Percentiles rank a stretch among this genome's conserved stretches.
phyloP scores from a whole-genome alignment of 1,140 invertebrate genomes.

The Lanistes nyassanus region DNA sequence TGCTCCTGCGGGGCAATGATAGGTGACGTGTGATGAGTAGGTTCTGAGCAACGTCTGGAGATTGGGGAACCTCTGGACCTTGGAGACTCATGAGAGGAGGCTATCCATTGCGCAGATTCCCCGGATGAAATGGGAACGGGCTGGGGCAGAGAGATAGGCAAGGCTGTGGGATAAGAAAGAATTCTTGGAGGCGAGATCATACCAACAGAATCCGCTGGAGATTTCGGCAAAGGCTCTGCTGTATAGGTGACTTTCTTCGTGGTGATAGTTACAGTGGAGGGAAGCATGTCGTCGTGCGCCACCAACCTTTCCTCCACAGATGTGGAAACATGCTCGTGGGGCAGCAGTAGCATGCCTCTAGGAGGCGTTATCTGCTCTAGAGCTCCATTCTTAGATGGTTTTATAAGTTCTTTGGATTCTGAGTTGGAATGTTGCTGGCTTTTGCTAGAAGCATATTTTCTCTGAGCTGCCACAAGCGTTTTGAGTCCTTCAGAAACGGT shows the following conservation, averaged over 20 bases:
- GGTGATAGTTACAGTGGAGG: constrained; percentile 16
- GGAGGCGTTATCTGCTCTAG: too few relatives aligned
- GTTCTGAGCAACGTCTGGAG: too few relatives aligned
- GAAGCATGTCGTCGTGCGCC: not conserved
- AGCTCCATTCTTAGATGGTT: not conserved
- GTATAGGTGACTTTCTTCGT: constrained; percentile 10
- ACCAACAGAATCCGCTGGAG: not conserved
- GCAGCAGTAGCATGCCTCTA: not conserved
- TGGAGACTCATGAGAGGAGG: not conserved
- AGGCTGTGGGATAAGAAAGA: not conserved
- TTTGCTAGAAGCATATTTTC: not conserved
- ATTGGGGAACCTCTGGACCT: not conserved
- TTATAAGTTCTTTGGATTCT: not conserved
- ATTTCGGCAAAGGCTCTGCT: not conserved
- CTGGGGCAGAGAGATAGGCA: not conserved
- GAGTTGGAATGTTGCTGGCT: not conserved
- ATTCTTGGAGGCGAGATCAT: not conserved
- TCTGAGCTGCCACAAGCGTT: not conserved
- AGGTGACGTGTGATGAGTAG: too few relatives aligned
- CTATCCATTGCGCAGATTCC: not conserved
- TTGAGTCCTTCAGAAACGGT: not conserved
- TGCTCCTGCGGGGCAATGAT: too few relatives aligned
- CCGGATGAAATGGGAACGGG: not conserved
- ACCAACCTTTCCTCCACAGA: constrained; percentile 5
- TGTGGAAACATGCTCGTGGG: not conserved